Base-by-base conservation (phyloP, 2,797 vertebrate species). In the Microctenopoma lineatum region DNA sequence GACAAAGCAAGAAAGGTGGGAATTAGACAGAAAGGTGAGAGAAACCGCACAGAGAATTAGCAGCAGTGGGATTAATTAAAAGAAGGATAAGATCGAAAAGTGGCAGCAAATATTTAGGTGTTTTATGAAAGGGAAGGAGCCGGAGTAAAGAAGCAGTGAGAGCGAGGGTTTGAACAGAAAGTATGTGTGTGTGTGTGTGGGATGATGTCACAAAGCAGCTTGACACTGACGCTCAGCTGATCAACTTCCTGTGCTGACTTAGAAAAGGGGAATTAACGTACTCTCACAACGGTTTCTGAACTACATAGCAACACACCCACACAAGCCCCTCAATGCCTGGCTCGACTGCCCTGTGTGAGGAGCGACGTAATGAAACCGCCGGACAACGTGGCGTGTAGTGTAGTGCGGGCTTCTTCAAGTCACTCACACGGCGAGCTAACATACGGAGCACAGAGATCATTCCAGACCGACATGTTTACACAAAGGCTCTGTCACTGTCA, bases 381-480 rank as follows among this genome's bases (percentile, higher is more conserved):
- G 13, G 45, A 68, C 21, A 21, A 21, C 21, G 21, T 21, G 21
- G 21, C 21, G 21, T 21, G 21, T 21, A 21, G 21, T 21, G 48
- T 62, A 65, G 63, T 38, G 18, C 54, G 15, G 29, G 36, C 41
- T 75, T 62, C 74, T 70, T 81, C 59, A 67, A 69, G 46, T 73
- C 67, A 79, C 80, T 72, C 68, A 66, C 45, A 75, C 21, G 21
- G 21, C 21, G 21, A 21, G 21, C 32, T 32, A 51, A 53, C 42
- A 41, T 13, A 48, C 45, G 14, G 44, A 69, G 59, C 66, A 80
- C 66, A 47, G 66, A 57, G 27, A 58, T 38, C 34, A 69, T 59
- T 80, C 62, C 69, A 55, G 55, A 51, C 42, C 25, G 12, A 13
- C 15, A 26, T 59, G 46, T 83, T 73, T 25, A 66, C 55, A 48